phyloP scores from a whole-genome alignment of 2,797 vertebrate genomes.

The Rhinella marina region DNA sequence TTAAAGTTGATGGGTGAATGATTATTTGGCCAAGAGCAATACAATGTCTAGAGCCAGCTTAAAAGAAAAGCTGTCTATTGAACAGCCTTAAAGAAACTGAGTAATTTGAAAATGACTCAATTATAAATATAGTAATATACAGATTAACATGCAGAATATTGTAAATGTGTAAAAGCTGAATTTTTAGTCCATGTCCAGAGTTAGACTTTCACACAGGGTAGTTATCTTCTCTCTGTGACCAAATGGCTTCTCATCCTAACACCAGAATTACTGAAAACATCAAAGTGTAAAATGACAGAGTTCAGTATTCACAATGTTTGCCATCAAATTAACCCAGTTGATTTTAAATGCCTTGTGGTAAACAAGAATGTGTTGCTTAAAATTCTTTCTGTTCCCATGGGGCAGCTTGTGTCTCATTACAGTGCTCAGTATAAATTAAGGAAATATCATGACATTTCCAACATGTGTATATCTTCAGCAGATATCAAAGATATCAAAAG shows the following conservation, averaged over 20 bases:
- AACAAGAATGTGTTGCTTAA: conserved; percentile 32
- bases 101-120: not conserved
- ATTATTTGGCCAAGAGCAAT: not conserved
- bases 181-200: not conserved
- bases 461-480: conserved; percentile 8
- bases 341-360: conserved; percentile 25
- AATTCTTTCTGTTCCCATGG: conserved; percentile 12
- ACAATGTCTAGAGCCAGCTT: not conserved
- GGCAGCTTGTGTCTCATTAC: conserved; percentile 24
- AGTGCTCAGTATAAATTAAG: conserved; percentile 12
- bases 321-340: conserved; percentile 20
- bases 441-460: conserved; percentile 43
- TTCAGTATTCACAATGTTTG: conserved; percentile 28
- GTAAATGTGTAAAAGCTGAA: not conserved
- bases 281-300: conserved; percentile 26
- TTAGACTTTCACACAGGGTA: not conserved
- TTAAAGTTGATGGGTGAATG: not conserved
- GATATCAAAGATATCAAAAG: conserved; percentile 37
- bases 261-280: conserved; percentile 12
- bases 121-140: not conserved
- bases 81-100: too few species aligned
- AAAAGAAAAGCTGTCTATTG: too few species aligned
- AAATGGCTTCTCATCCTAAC: not conserved
- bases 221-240: not conserved
- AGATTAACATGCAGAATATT: not conserved